phyloP scores from a whole-genome alignment of 2,888 invertebrate species.

The Tipula lateralis region DNA sequence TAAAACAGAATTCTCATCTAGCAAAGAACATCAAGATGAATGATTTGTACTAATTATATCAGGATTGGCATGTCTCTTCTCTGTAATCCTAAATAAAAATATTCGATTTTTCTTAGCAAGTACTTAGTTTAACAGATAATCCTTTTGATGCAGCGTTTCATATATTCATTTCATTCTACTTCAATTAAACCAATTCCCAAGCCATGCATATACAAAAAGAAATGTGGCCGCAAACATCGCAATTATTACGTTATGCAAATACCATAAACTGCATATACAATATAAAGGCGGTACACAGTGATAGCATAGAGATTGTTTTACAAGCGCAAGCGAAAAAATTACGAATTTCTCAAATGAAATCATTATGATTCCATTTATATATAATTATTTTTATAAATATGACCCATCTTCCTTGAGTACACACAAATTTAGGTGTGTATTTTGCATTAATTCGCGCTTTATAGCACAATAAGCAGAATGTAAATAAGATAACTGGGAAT shows the following conservation, averaged over 20 bases:
- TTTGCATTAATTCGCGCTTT: not conserved
- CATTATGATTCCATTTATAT: too few relatives aligned
- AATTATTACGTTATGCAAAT: not conserved
- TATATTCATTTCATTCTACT: not conserved
- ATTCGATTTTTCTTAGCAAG: too few relatives aligned
- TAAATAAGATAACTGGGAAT: not conserved
- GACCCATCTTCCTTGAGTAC: not conserved
- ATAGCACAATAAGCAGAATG: not conserved
- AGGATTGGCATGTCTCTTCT: too few relatives aligned
- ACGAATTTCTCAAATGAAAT: too few relatives aligned
- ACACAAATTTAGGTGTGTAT: not conserved
- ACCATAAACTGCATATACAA: not conserved
- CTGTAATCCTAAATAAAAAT: too few relatives aligned
- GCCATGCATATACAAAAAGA: not conserved
- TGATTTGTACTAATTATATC: too few relatives aligned
- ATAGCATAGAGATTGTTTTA: not conserved
- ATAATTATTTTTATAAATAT: not conserved
- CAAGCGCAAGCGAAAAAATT: not conserved
- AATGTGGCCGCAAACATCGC: not conserved
- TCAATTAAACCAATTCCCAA: not conserved
- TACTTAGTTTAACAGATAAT: not conserved
- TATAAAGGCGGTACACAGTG: not conserved
- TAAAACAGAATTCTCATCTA: too few relatives aligned
- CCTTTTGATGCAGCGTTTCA: not conserved
- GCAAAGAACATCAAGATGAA: too few relatives aligned